These are phyloP conservation scores for Achlya flavicornis DNA, from an alignment of 2,888 invertebrate genomes.

Conservation along the genomic window DNA sequence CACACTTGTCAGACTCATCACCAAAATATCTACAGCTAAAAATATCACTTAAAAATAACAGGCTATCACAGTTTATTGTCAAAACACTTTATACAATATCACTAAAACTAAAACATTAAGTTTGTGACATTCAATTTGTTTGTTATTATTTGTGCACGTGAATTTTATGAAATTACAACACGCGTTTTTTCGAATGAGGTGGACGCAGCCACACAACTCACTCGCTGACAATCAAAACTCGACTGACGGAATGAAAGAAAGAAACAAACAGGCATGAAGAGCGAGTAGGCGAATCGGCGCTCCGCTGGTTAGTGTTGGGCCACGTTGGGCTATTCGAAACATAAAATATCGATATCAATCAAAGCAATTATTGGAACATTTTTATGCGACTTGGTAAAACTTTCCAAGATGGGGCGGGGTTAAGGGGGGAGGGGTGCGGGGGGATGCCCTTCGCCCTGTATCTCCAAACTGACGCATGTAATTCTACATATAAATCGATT, in stretches of 20 bases:
- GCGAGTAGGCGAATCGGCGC: conserved; percentile 50
- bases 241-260: conserved; percentile 55
- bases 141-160: conserved; percentile 38
- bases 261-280: conserved; percentile 31
- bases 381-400: too few relatives aligned
- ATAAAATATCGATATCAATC: conserved; percentile 36
- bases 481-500: too few relatives aligned
- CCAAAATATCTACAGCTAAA: conserved; percentile 50
- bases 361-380: not conserved
- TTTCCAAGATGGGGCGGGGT: too few relatives aligned
- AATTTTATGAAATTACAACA: conserved; percentile 49
- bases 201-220: conserved; percentile 31
- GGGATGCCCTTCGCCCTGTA: too few relatives aligned
- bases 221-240: conserved; percentile 42
- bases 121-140: conserved; percentile 30
- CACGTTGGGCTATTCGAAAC: conserved; percentile 18
- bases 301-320: conserved; percentile 26
- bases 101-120: conserved; percentile 19
- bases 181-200: conserved; percentile 50
- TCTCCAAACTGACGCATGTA: too few relatives aligned
- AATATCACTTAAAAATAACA: conserved; percentile 44
- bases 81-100: conserved; percentile 24
- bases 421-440: too few relatives aligned
- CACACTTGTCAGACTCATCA: conserved; percentile 45
- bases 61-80: conserved; percentile 42